Evolutionary conservation across 2,113 vertebrate genomes (phyloP).

Genomic region (Eulacestoma nigropectus): DNA sequence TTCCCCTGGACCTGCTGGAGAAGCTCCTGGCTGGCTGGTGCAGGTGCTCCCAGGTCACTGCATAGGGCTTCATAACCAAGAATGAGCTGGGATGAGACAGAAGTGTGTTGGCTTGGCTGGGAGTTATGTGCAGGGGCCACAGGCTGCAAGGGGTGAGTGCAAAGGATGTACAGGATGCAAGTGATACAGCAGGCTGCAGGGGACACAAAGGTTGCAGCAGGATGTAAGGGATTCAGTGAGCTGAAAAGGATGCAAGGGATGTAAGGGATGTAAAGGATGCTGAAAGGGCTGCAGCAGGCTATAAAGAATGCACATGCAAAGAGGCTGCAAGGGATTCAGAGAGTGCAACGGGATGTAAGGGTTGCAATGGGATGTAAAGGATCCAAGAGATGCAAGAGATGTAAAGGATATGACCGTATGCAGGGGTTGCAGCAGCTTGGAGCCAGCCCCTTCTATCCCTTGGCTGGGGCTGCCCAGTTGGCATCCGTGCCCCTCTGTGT

Average conservation of each 20-base stretch:
- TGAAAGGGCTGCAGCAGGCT: not conserved
- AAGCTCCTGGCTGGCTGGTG: not conserved
- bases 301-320: not conserved
- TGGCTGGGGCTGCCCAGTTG: not conserved
- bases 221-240: not conserved
- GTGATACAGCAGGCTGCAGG: not conserved
- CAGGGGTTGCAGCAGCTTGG: not conserved
- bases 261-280: not conserved
- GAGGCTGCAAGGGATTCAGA: not conserved
- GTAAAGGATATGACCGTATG: not conserved
- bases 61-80: fast-evolving
- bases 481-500: not conserved
- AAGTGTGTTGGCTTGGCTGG: not conserved
- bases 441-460: not conserved
- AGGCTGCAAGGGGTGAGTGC: not conserved
- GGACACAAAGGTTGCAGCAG: fast-evolving
- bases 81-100: not conserved
- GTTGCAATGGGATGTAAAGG: not conserved
- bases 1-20: not conserved
- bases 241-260: not conserved
- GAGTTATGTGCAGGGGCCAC: too few species aligned
- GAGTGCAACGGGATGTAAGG: not conserved
- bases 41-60: not conserved
- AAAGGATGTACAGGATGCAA: too few species aligned
- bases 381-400: not conserved